Evolutionary conservation across 53 echinoderm and acorn worm genomes (phyloP).

Genomic region (Temnopleurus reevesii): DNA sequence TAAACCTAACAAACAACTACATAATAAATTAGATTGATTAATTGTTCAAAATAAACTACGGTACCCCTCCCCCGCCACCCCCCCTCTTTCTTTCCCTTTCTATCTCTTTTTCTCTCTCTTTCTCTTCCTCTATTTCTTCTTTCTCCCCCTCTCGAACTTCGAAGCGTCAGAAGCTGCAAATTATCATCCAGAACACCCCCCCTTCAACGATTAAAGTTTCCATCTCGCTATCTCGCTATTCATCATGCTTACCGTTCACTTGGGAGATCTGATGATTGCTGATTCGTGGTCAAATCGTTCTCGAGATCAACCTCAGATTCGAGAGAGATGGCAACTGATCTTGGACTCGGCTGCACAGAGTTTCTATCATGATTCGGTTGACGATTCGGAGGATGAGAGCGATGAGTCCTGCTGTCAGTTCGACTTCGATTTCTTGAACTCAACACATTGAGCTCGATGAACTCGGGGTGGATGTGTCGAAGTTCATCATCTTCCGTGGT

Average conservation of each 20-base stretch:
- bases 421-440: background rate
- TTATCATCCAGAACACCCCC: no score
- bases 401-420: background rate
- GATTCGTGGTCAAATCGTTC: background rate
- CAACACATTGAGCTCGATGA: conserved; percentile 33
- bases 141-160: background rate
- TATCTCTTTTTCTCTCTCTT: no score
- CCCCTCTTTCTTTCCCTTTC: background rate
- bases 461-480: background rate
- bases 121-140: no score
- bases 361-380: background rate
- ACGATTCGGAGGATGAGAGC: background rate
- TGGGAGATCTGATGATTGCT: background rate
- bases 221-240: background rate
- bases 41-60: no score
- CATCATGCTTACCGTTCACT: conserved; percentile 23
- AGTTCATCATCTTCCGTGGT: conserved; percentile 46
- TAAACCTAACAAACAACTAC: no score
- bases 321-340: background rate
- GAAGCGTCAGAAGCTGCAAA: no score
- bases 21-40: no score
- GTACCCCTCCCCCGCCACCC: background rate
- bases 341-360: background rate
- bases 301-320: background rate
- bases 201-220: background rate